Base-by-base conservation (phyloP, 1,140 invertebrate species). In the Heliconius nattereri region DNA sequence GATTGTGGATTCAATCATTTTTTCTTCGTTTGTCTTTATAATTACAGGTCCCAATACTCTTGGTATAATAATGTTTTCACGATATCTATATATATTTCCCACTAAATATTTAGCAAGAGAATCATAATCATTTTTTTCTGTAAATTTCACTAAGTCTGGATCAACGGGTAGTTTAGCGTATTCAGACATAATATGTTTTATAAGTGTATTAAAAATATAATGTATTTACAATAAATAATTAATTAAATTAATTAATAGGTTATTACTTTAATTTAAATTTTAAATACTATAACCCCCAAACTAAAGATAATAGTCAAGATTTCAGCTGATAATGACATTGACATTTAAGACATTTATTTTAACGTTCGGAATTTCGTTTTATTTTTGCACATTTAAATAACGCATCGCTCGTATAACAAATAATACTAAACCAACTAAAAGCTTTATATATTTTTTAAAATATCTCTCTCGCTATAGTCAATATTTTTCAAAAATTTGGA, bases 1-100 rank as follows among this genome's bases (percentile, higher is more conserved):
- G 88, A 99, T 97, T 5, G 96, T 95, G 0, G 95, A 94, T 92
- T 98, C 97, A n/a, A 99, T 96, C 86, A 97, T 95, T 94, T 98
- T 98, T 89, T 98, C 98, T 91, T 98, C 97, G 85, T 97, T 97
- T 1, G 97, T 96, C 95, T 98, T 98, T 54, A 98, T 97, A 77
- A 96, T 92, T 7, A 97, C 95, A 9, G 97, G 97, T 13, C 97
- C 97, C 73, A 98, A 94, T 45, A 95, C 95, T 87, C 96, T 95
- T 13, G 98, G 98, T 88, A 98, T 97, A 76, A 98, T 96, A 29
- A 98, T 97, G 87, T 97, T 97, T 90, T 97, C 97, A 73, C 97
- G 94, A 90, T 96, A 97, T 84, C 96, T 95, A 40, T 95, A 92
- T 79, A 96, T 95, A 82, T 96, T 96, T 19, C 96, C 96, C 1